These are phyloP conservation scores for Pangasius djambal DNA, from an alignment of 2,797 vertebrate species.

Conservation along the genomic window DNA sequence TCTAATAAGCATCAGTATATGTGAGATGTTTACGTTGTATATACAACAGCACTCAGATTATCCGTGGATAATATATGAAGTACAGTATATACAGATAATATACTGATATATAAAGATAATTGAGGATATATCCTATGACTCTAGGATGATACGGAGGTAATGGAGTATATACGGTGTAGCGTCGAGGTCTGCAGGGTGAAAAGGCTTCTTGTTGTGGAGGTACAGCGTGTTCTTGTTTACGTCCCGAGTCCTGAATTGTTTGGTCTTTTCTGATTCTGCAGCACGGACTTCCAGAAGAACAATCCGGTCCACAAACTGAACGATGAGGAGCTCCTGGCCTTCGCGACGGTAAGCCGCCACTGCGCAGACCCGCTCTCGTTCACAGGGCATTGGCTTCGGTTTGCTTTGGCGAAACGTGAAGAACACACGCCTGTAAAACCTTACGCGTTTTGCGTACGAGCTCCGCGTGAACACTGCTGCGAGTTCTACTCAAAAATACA, in stretches of 20 bases:
- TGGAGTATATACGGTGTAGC: too few relatives aligned
- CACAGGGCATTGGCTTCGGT: background rate
- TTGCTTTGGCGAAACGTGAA: background rate
- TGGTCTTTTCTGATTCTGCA: conserved; percentile 66
- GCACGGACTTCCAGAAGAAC: conserved; percentile 92
- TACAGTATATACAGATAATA: too few relatives aligned
- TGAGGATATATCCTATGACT: too few relatives aligned
- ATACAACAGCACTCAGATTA: too few relatives aligned
- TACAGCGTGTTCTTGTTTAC: background rate
- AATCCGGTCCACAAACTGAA: conserved; percentile 94
- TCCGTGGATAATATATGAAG: too few relatives aligned
- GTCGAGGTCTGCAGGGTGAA: too few relatives aligned
- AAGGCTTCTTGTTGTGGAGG: too few relatives aligned
- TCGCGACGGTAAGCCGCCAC: conserved; percentile 86
- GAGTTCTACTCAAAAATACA: background rate
- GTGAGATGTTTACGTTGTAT: too few relatives aligned
- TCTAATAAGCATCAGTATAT: too few relatives aligned
- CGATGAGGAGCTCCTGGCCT: conserved; percentile 90
- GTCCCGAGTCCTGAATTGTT: background rate
- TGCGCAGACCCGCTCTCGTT: background rate
- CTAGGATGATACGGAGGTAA: too few relatives aligned
- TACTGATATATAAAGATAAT: too few relatives aligned
- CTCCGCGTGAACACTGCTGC: background rate
- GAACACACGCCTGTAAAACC: background rate
- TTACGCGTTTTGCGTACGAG: background rate